Evolutionary conservation across 1,140 invertebrate genomes (phyloP).

Genomic region (Spodoptera frugiperda): DNA sequence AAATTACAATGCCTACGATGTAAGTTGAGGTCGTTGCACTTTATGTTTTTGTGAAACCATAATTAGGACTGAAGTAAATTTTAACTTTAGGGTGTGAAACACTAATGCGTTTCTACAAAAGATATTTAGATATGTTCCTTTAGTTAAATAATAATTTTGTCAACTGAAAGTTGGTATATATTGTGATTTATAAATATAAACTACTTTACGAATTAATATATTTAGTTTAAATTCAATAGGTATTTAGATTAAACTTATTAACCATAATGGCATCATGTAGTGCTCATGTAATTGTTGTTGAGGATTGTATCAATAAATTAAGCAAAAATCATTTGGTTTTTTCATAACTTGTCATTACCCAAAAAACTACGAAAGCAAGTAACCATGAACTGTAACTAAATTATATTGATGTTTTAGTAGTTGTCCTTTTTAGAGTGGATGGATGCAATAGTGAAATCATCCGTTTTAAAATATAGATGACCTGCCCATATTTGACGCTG

Average conservation of each 20-base stretch:
- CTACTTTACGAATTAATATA: conserved; percentile 77
- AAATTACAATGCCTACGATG: not conserved
- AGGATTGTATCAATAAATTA: conserved; percentile 82
- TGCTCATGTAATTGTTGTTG: conserved; percentile 80
- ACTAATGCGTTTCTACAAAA: conserved; percentile 64
- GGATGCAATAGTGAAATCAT: no score
- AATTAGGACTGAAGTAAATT: conserved; percentile 56
- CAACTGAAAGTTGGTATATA: conserved; percentile 82
- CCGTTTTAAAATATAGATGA: no score
- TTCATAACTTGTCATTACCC: conserved; percentile 11
- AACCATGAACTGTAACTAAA: no score
- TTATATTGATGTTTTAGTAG: no score
- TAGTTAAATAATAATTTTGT: conserved; percentile 82
- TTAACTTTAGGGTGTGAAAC: conserved; percentile 70
- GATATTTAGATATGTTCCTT: conserved; percentile 79
- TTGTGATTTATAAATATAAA: conserved; percentile 82
- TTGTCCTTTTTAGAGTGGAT: no score
- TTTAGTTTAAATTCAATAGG: conserved; percentile 78
- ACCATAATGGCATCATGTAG: conserved; percentile 73
- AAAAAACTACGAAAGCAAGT: no score
- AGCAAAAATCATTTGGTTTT: conserved; percentile 60
- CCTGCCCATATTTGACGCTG: no score
- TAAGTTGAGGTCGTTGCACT: conserved; percentile 11
- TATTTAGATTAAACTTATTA: conserved; percentile 74
- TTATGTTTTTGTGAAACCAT: conserved; percentile 27